These are phyloP conservation scores for Pammene fasciana DNA, from an alignment of 2,888 invertebrate genomes.

Conservation along the genomic window DNA sequence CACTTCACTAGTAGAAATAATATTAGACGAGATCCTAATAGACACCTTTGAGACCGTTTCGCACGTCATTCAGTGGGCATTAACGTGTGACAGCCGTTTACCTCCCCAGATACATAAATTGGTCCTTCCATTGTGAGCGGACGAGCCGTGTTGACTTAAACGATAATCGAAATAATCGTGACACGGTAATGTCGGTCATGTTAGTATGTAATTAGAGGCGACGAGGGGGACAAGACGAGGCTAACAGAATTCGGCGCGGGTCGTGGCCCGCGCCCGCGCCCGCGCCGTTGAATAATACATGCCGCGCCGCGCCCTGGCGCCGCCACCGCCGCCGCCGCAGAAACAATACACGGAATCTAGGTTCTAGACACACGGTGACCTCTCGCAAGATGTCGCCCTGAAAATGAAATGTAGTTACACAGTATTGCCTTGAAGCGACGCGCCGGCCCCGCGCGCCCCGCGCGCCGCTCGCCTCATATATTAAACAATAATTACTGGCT, in stretches of 20 bases:
- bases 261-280: slow-evolving; percentile 62
- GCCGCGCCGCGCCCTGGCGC: slow-evolving; percentile 60
- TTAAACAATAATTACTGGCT: slow-evolving; percentile 32
- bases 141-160: slow-evolving; percentile 61
- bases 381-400: slow-evolving; percentile 43
- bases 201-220: slow-evolving; percentile 75
- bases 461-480: slow-evolving; percentile 12
- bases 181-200: slow-evolving; percentile 72
- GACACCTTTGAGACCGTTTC: slow-evolving; percentile 20
- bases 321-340: slow-evolving; percentile 63
- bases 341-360: slow-evolving; percentile 69
- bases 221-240: slow-evolving; percentile 59
- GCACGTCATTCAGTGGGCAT: slow-evolving; percentile 21
- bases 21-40: not conserved
- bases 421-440: slow-evolving; percentile 29
- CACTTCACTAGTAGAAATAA: not conserved
- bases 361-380: slow-evolving; percentile 51
- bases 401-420: slow-evolving; percentile 39
- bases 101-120: slow-evolving; percentile 42
- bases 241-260: slow-evolving; percentile 76
- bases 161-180: slow-evolving; percentile 66
- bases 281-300: slow-evolving; percentile 74
- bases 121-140: slow-evolving; percentile 52
- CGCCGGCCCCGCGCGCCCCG: slow-evolving; percentile 10
- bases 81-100: slow-evolving; percentile 33